Evolutionary conservation across 2,888 invertebrate genomes (phyloP).

Genomic region (Diarsia brunnea): DNA sequence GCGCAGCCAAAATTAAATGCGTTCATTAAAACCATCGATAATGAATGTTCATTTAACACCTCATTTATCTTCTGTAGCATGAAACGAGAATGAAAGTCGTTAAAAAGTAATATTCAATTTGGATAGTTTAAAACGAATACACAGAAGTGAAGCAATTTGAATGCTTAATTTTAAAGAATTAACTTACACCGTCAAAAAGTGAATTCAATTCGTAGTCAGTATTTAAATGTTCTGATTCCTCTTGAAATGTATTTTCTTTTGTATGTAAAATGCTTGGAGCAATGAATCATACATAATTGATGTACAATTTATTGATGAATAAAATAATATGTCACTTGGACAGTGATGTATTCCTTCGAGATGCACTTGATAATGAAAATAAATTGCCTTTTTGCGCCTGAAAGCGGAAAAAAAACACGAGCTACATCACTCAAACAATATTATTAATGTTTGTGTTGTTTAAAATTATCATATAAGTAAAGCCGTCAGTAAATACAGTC

Average conservation of each 20-base stretch:
- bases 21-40: not conserved
- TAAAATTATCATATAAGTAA: not conserved
- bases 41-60: conserved; percentile 3
- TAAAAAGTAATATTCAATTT: conserved; percentile 52
- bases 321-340: not conserved
- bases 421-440: too few species aligned
- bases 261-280: conserved; percentile 11
- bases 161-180: conserved; percentile 32
- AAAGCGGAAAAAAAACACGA: not conserved
- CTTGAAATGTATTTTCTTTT: conserved; percentile 32
- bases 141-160: conserved; percentile 30
- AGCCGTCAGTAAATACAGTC: not conserved
- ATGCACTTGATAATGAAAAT: not conserved
- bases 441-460: not conserved
- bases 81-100: conserved; percentile 23
- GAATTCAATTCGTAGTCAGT: conserved; percentile 45
- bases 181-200: conserved; percentile 36
- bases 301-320: conserved; percentile 12
- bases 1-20: not conserved
- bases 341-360: not conserved
- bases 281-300: conserved; percentile 2
- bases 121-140: conserved; percentile 36
- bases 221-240: conserved; percentile 35
- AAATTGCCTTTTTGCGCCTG: not conserved
- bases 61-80: conserved; percentile 9